Conservation (phyloP, 2,797 vertebrate genomes). For the Semotilus atromaculatus region DNA sequence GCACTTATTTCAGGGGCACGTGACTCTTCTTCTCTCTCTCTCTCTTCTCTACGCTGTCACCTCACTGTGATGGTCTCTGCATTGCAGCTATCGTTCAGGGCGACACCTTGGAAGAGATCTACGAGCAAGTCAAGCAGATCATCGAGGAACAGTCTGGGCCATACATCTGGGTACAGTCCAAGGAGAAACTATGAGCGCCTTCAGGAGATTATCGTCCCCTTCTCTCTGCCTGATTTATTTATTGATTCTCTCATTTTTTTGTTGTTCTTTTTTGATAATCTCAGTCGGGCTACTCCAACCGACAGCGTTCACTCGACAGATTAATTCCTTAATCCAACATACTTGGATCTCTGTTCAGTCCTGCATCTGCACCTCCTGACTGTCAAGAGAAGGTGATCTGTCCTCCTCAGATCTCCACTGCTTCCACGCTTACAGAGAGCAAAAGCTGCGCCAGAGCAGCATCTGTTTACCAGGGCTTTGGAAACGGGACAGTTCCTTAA, state of each 20-base stretch:
- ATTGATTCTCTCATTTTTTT: constrained; percentile 52
- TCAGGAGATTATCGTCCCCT: constrained; percentile 34
- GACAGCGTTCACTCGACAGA: constrained; percentile 60
- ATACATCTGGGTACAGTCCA: constrained; percentile 94
- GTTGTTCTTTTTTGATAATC: constrained; percentile 69
- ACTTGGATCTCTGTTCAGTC: constrained; percentile 31
- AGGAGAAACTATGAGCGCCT: constrained; percentile 92
- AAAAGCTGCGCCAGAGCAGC: constrained; percentile 77
- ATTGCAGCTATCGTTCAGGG: constrained; percentile 93
- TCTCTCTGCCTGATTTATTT: constrained; percentile 72
- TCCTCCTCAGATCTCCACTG: constrained; percentile 70
- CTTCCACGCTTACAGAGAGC: constrained; percentile 68
- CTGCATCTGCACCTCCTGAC: constrained; percentile 62
- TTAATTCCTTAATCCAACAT: constrained; percentile 32
- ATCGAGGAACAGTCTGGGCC: constrained; percentile 97
- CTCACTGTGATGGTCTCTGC: constrained; percentile 30
- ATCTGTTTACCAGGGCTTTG: constrained; percentile 73
- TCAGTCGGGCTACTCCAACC: constrained; percentile 65
- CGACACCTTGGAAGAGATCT: constrained; percentile 96
- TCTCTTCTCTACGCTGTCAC: background rate
- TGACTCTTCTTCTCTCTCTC: background rate
- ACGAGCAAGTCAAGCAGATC: constrained; percentile 95
- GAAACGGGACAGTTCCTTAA: constrained; percentile 90
- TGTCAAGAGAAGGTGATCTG: constrained; percentile 25
- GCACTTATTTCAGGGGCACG: background rate